phyloP scores from a whole-genome alignment of 2,888 invertebrate species.

The Coelopa pilipes region DNA sequence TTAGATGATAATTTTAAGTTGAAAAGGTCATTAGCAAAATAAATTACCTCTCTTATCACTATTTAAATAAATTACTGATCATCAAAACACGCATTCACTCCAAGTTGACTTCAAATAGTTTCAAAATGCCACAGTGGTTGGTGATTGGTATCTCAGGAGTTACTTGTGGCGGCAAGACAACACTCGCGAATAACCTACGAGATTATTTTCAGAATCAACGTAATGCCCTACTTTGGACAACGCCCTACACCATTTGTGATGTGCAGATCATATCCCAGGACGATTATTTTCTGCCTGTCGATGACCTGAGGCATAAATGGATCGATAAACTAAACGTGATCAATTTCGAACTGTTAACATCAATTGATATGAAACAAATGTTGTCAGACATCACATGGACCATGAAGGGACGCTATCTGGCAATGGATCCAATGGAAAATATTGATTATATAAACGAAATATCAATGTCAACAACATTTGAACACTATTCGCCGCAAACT shows the following conservation, averaged over 20 bases:
- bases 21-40: background rate
- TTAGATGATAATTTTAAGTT: background rate
- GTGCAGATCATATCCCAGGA: constrained; percentile 77
- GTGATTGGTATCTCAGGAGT: constrained; percentile 81
- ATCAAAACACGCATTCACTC: background rate
- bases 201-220: constrained; percentile 60
- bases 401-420: constrained; percentile 57
- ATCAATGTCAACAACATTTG: constrained; percentile 50
- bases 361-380: constrained; percentile 81
- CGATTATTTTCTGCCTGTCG: constrained; percentile 76
- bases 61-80: background rate
- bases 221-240: constrained; percentile 58
- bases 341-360: constrained; percentile 79
- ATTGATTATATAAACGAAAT: constrained; percentile 48
- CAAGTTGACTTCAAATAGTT: background rate
- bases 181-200: constrained; percentile 72
- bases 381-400: constrained; percentile 69
- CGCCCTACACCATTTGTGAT: constrained; percentile 63
- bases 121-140: constrained; percentile 69
- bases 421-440: constrained; percentile 49
- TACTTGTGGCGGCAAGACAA: constrained; percentile 87
- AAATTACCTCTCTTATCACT: background rate
- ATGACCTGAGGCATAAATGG: constrained; percentile 74
- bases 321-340: constrained; percentile 76
- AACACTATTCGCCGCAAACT: constrained; percentile 54